phyloP scores from a whole-genome alignment of 2,888 invertebrate species.

The Acrobasis consociella region DNA sequence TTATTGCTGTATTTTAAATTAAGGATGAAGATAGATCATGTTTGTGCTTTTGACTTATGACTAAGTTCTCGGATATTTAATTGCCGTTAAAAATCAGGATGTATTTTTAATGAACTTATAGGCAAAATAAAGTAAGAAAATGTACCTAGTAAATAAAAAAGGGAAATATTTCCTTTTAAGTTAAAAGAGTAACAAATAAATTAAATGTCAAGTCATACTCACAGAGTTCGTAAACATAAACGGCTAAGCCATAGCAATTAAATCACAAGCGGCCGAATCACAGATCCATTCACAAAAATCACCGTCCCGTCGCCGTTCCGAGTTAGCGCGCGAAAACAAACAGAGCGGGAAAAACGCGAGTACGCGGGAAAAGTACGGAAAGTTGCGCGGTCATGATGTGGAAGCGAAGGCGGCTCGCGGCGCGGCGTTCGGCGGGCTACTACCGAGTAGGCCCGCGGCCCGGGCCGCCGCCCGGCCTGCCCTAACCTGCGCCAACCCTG shows the following conservation, averaged over 20 bases:
- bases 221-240: slow-evolving; percentile 4
- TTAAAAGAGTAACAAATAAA: not conserved
- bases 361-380: slow-evolving; percentile 55
- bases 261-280: slow-evolving; percentile 26
- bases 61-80: no score
- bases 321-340: slow-evolving; percentile 32
- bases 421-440: slow-evolving; percentile 57
- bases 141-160: no score
- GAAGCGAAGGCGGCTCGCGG: slow-evolving; percentile 47
- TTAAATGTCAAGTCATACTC: slow-evolving; percentile 13
- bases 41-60: not conserved
- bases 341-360: slow-evolving; percentile 39
- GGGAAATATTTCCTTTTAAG: no score
- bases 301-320: slow-evolving; percentile 22
- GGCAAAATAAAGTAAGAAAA: no score
- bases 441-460: slow-evolving; percentile 36
- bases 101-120: no score
- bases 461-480: slow-evolving; percentile 16
- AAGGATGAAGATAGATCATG: not conserved
- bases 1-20: not conserved
- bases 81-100: no score
- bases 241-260: slow-evolving; percentile 19
- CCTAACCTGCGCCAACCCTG: slow-evolving; percentile 20
- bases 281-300: slow-evolving; percentile 29
- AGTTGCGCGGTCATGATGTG: slow-evolving; percentile 38